Evolutionary conservation across 2,888 invertebrate species (phyloP), one percentile per base, ranked within the genome.

Genomic region (Synergus laeviventris): DNA sequence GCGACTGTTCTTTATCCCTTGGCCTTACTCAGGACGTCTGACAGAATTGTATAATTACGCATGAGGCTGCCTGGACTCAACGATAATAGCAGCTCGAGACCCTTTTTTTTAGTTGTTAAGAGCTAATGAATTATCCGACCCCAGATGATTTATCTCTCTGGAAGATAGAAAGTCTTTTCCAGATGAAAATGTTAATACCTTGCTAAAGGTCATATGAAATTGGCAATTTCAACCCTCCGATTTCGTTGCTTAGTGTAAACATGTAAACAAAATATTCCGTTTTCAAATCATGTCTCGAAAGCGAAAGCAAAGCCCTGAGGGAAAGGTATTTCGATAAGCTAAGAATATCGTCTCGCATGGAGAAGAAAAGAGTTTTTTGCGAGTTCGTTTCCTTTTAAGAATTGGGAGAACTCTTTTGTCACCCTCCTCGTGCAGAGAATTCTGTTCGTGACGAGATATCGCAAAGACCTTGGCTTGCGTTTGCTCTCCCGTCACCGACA

Each of bases 401-500:
- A 54, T 49, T 36, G n/a, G 31, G 36, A 31, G n/a, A 45, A 24
- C 70, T 70, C 49, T 49, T 70, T 70, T 70, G 70, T 70, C 70
- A 70, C 70, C 49, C 49, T 70, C 36, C 70, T 7, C 49, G 24
- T n/a, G 70, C 49, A 70, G 70, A n/a, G 24, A 49, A 49, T 70
- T 70, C 49, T 24, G 49, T 70, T 70, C 49, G 49, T 70, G 70
- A 70, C 70, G 31, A 70, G 70, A 70, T 70, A 70, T 70, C 70
- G 70, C 70, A 70, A 70, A 70, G n/a, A 31, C 24, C 31, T 54
- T 59, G 24, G 1, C 39, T 38, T 60, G 74, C 60, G 74, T 74
- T 74, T 74, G 74, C 60, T 74, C 59, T 74, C 59, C 49, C 59
- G 74, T 74, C 74, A 74, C 38, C 24, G n/a, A 21, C 14, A 75